These are phyloP conservation scores for Carassius auratus DNA, from an alignment of 2,113 vertebrate species.

Conservation along the genomic window DNA sequence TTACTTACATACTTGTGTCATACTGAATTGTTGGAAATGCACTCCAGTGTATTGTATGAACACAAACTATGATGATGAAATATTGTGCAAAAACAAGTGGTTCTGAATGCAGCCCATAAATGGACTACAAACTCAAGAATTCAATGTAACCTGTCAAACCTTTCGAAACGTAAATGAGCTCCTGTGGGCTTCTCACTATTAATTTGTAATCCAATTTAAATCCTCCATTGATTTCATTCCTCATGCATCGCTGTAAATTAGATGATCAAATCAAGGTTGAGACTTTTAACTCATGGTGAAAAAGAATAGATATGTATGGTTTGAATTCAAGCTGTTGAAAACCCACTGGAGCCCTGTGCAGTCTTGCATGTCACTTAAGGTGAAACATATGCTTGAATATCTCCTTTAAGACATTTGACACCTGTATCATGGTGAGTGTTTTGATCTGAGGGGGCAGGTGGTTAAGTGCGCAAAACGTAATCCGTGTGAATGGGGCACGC, in stretches of 20 bases:
- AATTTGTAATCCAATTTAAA: not conserved
- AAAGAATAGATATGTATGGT: not conserved
- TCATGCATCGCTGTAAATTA: not conserved
- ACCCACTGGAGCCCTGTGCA: constrained; percentile 11
- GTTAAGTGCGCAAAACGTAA: constrained; percentile 47
- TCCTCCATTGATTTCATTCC: not conserved
- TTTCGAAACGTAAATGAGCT: constrained; percentile 7
- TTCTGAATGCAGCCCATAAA: constrained; percentile 32
- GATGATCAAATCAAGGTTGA: not conserved
- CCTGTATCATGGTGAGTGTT: constrained; percentile 48
- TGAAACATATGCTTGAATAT: constrained; percentile 40
- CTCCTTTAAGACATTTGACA: constrained; percentile 48
- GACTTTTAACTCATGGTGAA: not conserved
- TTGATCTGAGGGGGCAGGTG: constrained; percentile 54
- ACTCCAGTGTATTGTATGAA: constrained; percentile 65
- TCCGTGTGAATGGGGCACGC: constrained; percentile 39
- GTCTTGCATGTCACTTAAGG: constrained; percentile 9
- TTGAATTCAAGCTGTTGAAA: constrained; percentile 14
- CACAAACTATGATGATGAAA: constrained; percentile 65
- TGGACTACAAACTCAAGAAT: constrained; percentile 20
- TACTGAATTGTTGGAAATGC: constrained; percentile 60
- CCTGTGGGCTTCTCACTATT: constrained; percentile 15
- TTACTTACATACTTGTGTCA: constrained; percentile 67
- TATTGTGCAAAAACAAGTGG: constrained; percentile 59
- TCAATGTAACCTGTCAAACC: constrained; percentile 29